Conservation (phyloP, 2,888 invertebrate genomes). For the Scaptodrosophila latifasciaeformis region DNA sequence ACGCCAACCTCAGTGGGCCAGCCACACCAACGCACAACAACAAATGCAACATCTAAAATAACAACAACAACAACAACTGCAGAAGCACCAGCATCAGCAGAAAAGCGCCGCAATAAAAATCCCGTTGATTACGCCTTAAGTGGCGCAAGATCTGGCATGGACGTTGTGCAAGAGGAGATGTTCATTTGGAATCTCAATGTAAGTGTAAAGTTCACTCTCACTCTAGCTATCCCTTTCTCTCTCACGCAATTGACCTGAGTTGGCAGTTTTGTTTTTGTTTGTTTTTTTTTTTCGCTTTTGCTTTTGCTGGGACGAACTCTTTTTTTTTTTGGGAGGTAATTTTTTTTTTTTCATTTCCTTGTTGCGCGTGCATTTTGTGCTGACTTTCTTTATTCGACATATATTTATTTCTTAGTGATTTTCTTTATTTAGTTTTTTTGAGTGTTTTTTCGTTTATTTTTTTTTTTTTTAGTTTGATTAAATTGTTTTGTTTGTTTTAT, state of each 20-base stretch:
- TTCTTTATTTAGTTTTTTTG: background rate
- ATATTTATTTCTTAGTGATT: background rate
- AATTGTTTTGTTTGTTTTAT: too few relatives aligned
- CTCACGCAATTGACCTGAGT: background rate
- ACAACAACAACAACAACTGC: background rate
- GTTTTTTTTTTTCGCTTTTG: background rate
- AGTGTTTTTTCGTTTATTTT: background rate
- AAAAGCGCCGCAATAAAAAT: slow-evolving; percentile 46
- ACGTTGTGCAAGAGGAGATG: slow-evolving; percentile 53
- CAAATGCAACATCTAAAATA: slow-evolving; percentile 13
- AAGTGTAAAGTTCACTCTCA: slow-evolving; percentile 26
- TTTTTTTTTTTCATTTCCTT: background rate
- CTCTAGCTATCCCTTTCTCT: background rate
- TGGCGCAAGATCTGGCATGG: slow-evolving; percentile 48
- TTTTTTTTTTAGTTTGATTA: slow-evolving; percentile 3
- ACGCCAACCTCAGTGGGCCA: background rate
- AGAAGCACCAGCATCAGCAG: too few relatives aligned
- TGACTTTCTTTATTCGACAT: background rate
- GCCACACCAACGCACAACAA: slow-evolving; percentile 6
- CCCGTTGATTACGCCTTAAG: slow-evolving; percentile 52
- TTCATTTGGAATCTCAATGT: slow-evolving; percentile 53
- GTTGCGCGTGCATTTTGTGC: background rate
- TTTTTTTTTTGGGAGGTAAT: background rate
- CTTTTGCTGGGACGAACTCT: background rate
- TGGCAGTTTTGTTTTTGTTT: background rate